A percentile compares a stretch with the other conserved stretches of the same genome.
Evolutionary conservation across 1,140 invertebrate genomes (phyloP).

Genomic region (Ridgeia piscesae): DNA sequence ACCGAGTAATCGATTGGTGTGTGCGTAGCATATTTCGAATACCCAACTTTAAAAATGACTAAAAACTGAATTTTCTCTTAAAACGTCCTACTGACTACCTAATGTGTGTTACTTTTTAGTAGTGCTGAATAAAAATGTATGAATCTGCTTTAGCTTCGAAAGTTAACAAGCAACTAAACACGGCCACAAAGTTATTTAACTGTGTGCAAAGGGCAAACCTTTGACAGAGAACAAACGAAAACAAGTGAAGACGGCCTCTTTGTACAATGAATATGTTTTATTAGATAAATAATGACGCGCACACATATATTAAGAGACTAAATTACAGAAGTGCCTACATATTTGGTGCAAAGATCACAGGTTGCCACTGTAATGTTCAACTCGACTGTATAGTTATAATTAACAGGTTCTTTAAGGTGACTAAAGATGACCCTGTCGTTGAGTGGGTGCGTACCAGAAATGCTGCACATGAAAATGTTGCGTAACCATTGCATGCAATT

Average conservation of each 20-base stretch:
- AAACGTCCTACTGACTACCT: too few species aligned
- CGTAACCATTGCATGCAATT: background rate
- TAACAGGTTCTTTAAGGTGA: background rate
- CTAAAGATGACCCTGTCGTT: background rate
- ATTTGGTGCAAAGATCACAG: conserved; percentile 28
- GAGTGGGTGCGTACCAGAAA: conserved; percentile 13
- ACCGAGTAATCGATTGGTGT: too few species aligned
- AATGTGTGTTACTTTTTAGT: too few species aligned
- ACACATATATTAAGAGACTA: conserved; percentile 33
- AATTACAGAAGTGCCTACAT: conserved; percentile 15
- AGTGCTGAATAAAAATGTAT: too few species aligned
- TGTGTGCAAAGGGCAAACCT: background rate
- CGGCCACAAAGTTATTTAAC: background rate
- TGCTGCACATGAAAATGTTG: conserved; percentile 1
- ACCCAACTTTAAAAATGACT: too few species aligned
- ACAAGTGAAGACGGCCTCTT: background rate
- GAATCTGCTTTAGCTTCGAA: too few species aligned
- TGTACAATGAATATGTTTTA: conserved; percentile 20
- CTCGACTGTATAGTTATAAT: background rate
- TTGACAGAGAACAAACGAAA: background rate
- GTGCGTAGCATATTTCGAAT: too few species aligned
- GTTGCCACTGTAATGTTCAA: conserved; percentile 17
- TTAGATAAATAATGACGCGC: conserved; percentile 34
- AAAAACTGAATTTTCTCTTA: too few species aligned
- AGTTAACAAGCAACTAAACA: background rate